These are phyloP conservation scores for Quiscalus mexicanus DNA, from an alignment of 2,113 vertebrate species.

Conservation along the genomic window DNA sequence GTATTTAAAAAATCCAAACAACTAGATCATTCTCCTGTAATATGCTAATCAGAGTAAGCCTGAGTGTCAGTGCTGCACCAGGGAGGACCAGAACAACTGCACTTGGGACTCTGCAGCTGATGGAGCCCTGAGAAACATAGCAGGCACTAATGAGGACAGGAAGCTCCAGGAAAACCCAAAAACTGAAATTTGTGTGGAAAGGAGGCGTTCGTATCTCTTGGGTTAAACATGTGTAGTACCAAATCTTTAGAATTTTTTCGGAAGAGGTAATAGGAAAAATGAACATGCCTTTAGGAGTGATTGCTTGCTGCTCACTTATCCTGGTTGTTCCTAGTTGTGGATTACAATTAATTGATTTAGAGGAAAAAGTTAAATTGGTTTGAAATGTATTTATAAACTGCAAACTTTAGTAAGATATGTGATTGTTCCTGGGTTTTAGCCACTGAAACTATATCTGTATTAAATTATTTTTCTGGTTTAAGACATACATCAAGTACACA, in stretches of 20 bases:
- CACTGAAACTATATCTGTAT: not conserved
- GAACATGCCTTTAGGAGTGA: not conserved
- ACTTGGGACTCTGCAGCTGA: fast-evolving
- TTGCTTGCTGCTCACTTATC: not conserved
- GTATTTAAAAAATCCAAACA: not conserved
- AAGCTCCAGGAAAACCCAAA: not conserved
- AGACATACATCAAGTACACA: not conserved
- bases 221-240: not conserved
- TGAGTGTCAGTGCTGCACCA: not conserved
- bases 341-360: not conserved
- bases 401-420: not conserved
- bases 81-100: not conserved
- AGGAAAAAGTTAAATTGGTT: not conserved
- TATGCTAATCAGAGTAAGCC: not conserved
- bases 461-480: not conserved
- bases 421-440: not conserved
- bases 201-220: not conserved
- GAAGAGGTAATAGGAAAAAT: not conserved
- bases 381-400: not conserved
- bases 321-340: not conserved
- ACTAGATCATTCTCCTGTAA: not conserved
- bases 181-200: not conserved
- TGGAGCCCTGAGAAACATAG: not conserved
- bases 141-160: not conserved
- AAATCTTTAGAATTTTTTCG: not conserved